Percentiles rank a stretch among this genome's conserved stretches.
These are phyloP conservation scores for Sepioteuthis lessoniana DNA, from an alignment of 2,888 invertebrate genomes.

Conservation along the genomic window DNA sequence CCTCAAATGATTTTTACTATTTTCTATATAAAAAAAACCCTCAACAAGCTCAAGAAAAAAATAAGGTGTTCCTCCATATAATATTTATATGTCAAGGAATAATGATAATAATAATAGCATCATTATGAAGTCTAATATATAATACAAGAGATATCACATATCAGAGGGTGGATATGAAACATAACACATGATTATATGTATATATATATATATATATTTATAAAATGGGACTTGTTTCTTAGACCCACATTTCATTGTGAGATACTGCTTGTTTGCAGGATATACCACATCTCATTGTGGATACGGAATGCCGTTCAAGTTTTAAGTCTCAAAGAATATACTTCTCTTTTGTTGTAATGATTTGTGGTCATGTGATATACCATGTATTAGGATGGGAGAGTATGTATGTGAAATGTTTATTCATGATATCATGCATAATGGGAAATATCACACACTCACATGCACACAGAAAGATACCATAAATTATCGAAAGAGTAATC, in stretches of 20 bases:
- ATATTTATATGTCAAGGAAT: not conserved
- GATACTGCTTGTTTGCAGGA: not conserved
- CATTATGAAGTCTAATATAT: constrained; percentile 3
- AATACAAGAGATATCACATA: constrained; percentile 16
- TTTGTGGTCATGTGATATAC: not conserved
- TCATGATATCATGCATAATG: constrained; percentile 11
- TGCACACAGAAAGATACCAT: not conserved
- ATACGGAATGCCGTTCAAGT: not conserved
- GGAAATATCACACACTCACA: not conserved
- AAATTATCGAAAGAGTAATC: not conserved
- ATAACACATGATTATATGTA: not conserved
- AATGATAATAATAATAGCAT: not conserved
- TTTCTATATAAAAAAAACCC: not conserved
- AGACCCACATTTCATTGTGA: constrained; percentile 6
- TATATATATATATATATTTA: not conserved
- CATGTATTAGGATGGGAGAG: not conserved
- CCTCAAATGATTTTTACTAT: not conserved
- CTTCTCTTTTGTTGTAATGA: not conserved
- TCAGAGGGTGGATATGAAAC: constrained; percentile 17
- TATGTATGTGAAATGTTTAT: not conserved
- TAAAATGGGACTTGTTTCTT: not conserved
- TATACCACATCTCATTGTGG: not conserved
- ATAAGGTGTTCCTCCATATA: not conserved
- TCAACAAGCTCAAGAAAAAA: not conserved
- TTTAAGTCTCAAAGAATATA: not conserved